Conservation (phyloP, 2,113 vertebrate genomes). For the Rhinopomastus cyanomelas region DNA sequence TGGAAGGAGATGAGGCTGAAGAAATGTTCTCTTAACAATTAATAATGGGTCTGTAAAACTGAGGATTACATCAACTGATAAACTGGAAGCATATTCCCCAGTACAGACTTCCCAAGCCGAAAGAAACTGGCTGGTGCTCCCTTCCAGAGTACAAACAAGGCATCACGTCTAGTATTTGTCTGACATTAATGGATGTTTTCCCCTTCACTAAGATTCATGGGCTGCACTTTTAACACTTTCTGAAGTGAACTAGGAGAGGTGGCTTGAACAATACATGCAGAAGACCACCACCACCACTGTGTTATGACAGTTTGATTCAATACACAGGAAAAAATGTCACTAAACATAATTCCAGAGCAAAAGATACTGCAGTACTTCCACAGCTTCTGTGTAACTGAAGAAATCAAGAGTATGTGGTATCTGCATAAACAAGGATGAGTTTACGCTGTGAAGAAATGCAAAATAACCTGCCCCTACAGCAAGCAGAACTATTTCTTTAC, state of each 20-base stretch:
- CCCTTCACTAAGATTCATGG: not conserved
- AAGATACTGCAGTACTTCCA: not conserved
- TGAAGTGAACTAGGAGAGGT: not conserved
- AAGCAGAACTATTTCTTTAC: slow-evolving; percentile 57
- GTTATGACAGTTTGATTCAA: not conserved
- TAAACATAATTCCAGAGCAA: not conserved
- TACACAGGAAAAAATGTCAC: not conserved
- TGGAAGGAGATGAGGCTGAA: slow-evolving; percentile 11
- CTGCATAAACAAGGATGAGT: slow-evolving; percentile 44
- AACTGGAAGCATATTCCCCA: not conserved
- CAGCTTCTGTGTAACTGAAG: not conserved
- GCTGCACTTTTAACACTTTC: not conserved
- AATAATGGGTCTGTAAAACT: slow-evolving; percentile 7
- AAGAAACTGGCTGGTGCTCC: not conserved
- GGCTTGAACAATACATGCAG: not conserved
- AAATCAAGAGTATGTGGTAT: slow-evolving; percentile 30
- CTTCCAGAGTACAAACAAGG: not conserved
- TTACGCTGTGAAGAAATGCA: slow-evolving; percentile 57
- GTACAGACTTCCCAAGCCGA: not conserved
- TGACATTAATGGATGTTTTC: not conserved
- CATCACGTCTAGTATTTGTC: not conserved
- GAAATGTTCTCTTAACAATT: slow-evolving; percentile 4
- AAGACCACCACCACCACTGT: not conserved
- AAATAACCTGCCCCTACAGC: slow-evolving; percentile 54
- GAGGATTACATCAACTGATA: slow-evolving; percentile 24